Evolutionary conservation across 2,888 invertebrate species (phyloP).

Genomic region (Prosopocoilus inquinatus): DNA sequence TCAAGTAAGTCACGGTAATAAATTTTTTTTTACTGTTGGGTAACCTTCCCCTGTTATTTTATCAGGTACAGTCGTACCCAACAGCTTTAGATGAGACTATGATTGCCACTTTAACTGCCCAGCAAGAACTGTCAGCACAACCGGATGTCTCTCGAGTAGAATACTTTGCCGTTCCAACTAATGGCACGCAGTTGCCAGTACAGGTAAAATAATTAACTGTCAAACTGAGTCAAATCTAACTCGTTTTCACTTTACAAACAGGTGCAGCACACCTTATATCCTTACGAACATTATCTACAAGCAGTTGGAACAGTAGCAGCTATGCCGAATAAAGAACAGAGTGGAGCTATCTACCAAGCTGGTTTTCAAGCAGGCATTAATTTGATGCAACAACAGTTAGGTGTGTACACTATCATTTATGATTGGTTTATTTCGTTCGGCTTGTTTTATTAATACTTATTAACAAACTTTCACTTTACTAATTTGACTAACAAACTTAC

Average conservation of each 20-base stretch:
- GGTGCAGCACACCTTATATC: conserved; percentile 44
- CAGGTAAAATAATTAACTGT: conserved; percentile 22
- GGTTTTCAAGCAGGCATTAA: conserved; percentile 51
- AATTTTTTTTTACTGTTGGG: neutral
- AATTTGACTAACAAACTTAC: conserved; percentile 30
- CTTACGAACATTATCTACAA: conserved; percentile 52
- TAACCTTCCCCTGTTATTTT: conserved; percentile 10
- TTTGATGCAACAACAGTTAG: conserved; percentile 46
- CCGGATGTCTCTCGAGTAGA: conserved; percentile 50
- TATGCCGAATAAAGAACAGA: conserved; percentile 41
- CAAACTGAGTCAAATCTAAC: neutral
- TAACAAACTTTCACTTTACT: conserved; percentile 8
- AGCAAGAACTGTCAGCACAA: conserved; percentile 43
- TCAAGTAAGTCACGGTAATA: conserved; percentile 34
- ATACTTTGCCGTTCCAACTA: conserved; percentile 51
- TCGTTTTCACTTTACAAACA: conserved; percentile 12
- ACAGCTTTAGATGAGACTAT: conserved; percentile 48
- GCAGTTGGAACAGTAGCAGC: conserved; percentile 37
- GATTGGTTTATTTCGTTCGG: too few relatives aligned
- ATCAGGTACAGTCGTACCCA: conserved; percentile 45
- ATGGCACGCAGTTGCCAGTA: conserved; percentile 43
- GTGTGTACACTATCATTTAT: conserved; percentile 10
- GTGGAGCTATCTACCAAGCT: conserved; percentile 44
- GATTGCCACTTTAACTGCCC: conserved; percentile 47
- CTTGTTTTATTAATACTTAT: neutral